Percentiles rank a stretch among this genome's conserved stretches.
Conservation (phyloP, 2,888 invertebrate species). For the Drosophila neotestacea region DNA sequence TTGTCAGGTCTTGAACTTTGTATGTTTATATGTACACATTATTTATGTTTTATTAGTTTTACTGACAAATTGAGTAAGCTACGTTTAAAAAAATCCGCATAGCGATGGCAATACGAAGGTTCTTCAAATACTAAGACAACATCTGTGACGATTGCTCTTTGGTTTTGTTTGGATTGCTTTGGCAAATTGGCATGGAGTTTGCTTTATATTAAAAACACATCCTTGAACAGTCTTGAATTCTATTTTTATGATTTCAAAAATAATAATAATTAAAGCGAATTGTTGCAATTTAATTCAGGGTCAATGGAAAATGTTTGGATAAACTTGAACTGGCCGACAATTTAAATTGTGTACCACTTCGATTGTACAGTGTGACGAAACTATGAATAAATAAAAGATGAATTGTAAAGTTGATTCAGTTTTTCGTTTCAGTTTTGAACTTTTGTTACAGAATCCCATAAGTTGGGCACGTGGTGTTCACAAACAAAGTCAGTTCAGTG, state of each 20-base stretch:
- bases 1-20: slow-evolving; percentile 9
- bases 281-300: slow-evolving; percentile 49
- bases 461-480: slow-evolving; percentile 36
- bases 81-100: slow-evolving; percentile 3
- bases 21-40: slow-evolving; percentile 3
- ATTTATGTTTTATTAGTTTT: slow-evolving; percentile 8
- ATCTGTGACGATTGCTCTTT: slow-evolving; percentile 30
- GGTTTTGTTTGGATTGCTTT: slow-evolving; percentile 18
- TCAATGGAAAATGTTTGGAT: slow-evolving; percentile 62
- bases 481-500: slow-evolving; percentile 69
- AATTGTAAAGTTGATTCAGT: slow-evolving; percentile 20
- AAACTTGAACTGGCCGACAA: slow-evolving; percentile 60
- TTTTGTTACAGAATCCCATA: slow-evolving; percentile 54
- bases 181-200: slow-evolving; percentile 21
- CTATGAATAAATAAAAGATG: slow-evolving; percentile 28
- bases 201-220: slow-evolving; percentile 16
- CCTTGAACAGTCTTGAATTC: slow-evolving; percentile 44
- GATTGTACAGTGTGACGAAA: slow-evolving; percentile 59
- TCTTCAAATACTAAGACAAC: slow-evolving; percentile 31
- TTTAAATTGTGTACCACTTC: slow-evolving; percentile 52
- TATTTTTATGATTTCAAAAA: slow-evolving; percentile 22
- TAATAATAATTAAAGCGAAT: slow-evolving; percentile 30
- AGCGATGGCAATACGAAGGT: slow-evolving; percentile 38
- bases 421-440: slow-evolving; percentile 2
- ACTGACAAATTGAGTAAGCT: slow-evolving; percentile 18